Conservation (phyloP, 1,140 invertebrate genomes). For the Magallana angulata region DNA sequence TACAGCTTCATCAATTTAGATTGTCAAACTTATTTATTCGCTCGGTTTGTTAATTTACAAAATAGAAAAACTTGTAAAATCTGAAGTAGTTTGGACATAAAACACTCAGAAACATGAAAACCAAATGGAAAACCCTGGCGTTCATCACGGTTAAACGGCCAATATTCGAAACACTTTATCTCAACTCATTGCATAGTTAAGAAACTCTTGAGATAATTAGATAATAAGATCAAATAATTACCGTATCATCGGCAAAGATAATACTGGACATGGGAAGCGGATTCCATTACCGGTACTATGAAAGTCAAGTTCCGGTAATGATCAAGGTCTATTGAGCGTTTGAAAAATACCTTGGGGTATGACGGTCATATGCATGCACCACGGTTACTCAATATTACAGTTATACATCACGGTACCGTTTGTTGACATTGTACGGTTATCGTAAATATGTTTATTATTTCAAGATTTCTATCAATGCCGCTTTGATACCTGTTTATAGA, state of each 20-base stretch:
- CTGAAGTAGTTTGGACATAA: constrained; percentile 11
- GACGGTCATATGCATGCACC: background rate
- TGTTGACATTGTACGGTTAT: background rate
- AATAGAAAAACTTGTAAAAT: background rate
- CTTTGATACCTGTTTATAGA: too few relatives aligned
- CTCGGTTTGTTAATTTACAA: background rate
- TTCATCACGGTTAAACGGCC: background rate
- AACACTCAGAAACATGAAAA: constrained; percentile 17
- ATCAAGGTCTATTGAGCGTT: background rate
- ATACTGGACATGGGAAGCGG: constrained; percentile 21
- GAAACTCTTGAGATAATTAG: constrained; percentile 44
- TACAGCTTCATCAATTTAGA: too few relatives aligned
- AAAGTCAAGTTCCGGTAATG: background rate
- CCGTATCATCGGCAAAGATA: constrained; percentile 35
- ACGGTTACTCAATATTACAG: background rate
- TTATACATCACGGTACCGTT: background rate
- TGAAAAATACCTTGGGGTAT: background rate
- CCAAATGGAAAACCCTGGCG: background rate
- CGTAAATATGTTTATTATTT: constrained; percentile 11
- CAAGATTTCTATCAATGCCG: background rate
- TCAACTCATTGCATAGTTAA: constrained; percentile 18
- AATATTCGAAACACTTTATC: constrained; percentile 10
- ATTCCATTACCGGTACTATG: constrained; percentile 7
- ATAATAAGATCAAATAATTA: constrained; percentile 38
- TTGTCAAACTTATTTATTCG: too few relatives aligned